Evolutionary conservation across 2,888 invertebrate species (phyloP), one percentile per base, ranked within the genome.

Genomic region (Tortrix viridana): DNA sequence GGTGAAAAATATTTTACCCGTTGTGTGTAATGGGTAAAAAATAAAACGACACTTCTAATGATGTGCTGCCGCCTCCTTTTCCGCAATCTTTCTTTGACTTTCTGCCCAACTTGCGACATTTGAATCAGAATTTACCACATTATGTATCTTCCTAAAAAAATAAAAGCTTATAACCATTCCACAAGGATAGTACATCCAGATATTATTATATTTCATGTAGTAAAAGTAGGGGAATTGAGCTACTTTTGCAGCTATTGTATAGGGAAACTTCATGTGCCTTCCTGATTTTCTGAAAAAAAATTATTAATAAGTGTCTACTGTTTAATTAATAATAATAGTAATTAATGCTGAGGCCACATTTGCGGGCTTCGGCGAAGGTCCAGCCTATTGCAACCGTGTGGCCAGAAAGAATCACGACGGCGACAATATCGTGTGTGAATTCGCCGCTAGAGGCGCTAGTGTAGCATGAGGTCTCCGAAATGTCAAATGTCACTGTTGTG

Each of bases 231-330:
- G 98, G 77, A 97, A 98, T 77, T 96, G 96, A 6, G 94, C 95
- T 5, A 97, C 73, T 88, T 97, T 97, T 0, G 97, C 96, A 1
- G 95, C 87, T 26, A 95, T 81, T 0, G 97, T 97, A 83, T 97
- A 97, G 0, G 98, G 97, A 82, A 89, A 98, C 82, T 95, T 97
- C 97, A 97, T 97, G 53, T 95, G 95, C 63, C 96, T 93, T 60
- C 94, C 93, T 58, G 91, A 88, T 73, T 89, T 88, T 26, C 91
- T 91, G 80, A 56, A 85, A 85, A 54, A 59, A 41, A 22, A n/a
- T 16, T n/a, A n/a, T 38, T 38, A 26, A 7, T 6, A 1, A 23
- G 5, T 23, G 2, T 1, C 9, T 3, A 26, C 26, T 9, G 1
- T 23, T 23, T 23, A 6, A 23, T 5, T 26, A 7, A 26, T 26